Base-by-base conservation (phyloP, 2,113 vertebrate species). In the Phalacrocorax carbo region DNA sequence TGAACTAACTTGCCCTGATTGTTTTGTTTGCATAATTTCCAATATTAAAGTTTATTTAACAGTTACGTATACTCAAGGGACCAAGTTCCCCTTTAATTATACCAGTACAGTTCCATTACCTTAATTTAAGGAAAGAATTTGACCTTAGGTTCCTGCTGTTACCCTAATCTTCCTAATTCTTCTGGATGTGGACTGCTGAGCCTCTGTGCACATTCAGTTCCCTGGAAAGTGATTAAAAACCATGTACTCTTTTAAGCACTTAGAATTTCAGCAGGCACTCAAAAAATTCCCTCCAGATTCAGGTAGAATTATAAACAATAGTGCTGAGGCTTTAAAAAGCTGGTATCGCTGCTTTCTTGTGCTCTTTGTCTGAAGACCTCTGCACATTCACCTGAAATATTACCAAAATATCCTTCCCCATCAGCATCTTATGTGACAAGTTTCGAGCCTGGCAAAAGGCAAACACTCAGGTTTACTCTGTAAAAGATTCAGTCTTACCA, bases 111-210 rank as follows among this genome's bases (percentile, higher is more conserved):
- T 70, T 73, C 84, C 51, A 88, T 94, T 93, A 90, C 90, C 86
- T 85, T 89, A 85, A 96, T 94, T 85, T 94, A 62, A 92, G 75
- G 68, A 91, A 94, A 94, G 89, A 97, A 97, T 95, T 95, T 96
- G 86, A 72, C 81, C 89, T 91, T 66, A 66, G 75, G 7, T 82
- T 95, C 94, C 91, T 94, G 84, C 87, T 96, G 96, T 76, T 96
- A 94, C 61, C 72, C 61, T 97, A 94, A 95, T 96, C 89, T 95
- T 97, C 62, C 87, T 96, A 97, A 95, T 91, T 93, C 95, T 94
- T 88, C 75, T 95, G 78, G 55, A 86, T 90, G 66, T 77, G 68
- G 84, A 68, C 75, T 80, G 85, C 66, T 94, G 87, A 94, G 89
- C 48, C 38, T 93, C 92, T 81, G 46, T 71, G 86, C 91, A 96